Base-by-base conservation (phyloP, 2,113 vertebrate genomes). In the Prochilodus magdalenae region DNA sequence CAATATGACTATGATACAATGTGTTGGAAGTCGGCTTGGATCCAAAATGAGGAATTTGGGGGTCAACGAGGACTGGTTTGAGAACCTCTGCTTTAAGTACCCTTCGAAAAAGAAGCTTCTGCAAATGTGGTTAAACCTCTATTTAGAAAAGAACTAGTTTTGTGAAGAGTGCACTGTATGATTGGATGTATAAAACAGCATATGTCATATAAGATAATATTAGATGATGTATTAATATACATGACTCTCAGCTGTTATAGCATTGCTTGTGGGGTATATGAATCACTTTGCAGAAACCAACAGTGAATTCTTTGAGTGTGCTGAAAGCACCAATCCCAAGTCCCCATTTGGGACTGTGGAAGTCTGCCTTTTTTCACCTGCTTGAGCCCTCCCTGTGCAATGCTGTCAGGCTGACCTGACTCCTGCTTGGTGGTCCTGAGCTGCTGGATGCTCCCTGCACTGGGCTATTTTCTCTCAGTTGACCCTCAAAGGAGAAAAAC, bases 401-500 rank as follows among this genome's bases (percentile, higher is more conserved):
- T 77, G 75, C 82, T 78, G 77, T 80, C 40, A 84, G 81, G 40
- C 60, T 79, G 79, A 80, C 76, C 65, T 74, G 75, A 83, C 74
- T 76, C 83, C 69, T 44, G 27, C 75, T 69, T 78, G 80, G 84
- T 87, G 86, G 83, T 85, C 85, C 82, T 80, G 69, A 83, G 76
- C 87, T 84, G 81, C 62, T 60, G 72, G 77, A 84, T 75, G 40
- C 67, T 83, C 53, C 29, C 26, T 75, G 44, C 81, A 77, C 29
- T 27, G 67, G 67, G 78, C 83, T 82, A 71, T 13, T 80, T 81
- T 73, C 62, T 80, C 86, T 91, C 86, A 77, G 81, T 86, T 92
- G 75, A 84, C 36, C 57, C 14, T 85, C 70, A 15, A 0, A 82
- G 69, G 65, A 76, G 74, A 77, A 80, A 67, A 70, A 22, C 36